phyloP scores from a whole-genome alignment of 2,888 invertebrate species.

The Dascillus cervinus region DNA sequence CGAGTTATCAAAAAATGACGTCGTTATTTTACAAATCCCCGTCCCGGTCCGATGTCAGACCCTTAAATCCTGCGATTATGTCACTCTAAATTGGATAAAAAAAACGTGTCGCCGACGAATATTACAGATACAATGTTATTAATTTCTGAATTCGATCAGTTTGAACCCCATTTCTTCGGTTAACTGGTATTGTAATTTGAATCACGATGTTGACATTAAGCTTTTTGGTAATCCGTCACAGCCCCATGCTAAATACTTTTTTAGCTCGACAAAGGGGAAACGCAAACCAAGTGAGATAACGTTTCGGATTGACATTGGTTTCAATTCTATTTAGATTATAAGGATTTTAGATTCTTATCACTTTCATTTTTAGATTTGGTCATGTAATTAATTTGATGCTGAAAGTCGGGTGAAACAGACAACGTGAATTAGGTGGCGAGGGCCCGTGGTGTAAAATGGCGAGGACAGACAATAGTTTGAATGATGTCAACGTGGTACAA shows the following conservation, averaged over 20 bases:
- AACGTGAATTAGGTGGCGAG: too few relatives aligned
- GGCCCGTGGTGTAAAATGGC: not conserved
- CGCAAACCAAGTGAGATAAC: constrained; percentile 34
- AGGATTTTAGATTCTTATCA: constrained; percentile 38
- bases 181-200: constrained; percentile 38
- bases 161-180: too few relatives aligned
- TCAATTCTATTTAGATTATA: constrained; percentile 41
- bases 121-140: too few relatives aligned
- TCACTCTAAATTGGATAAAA: too few relatives aligned
- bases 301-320: constrained; percentile 39
- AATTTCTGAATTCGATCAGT: too few relatives aligned
- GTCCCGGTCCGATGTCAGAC: too few relatives aligned
- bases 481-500: constrained; percentile 35
- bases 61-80: too few relatives aligned
- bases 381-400: constrained; percentile 27
- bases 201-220: constrained; percentile 44
- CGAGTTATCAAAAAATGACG: constrained; percentile 1
- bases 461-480: constrained; percentile 31
- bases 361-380: constrained; percentile 34
- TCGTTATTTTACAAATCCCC: too few relatives aligned
- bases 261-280: constrained; percentile 30
- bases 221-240: constrained; percentile 41
- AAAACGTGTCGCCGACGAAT: too few relatives aligned
- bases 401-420: not conserved
- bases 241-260: constrained; percentile 37